A percentile compares a stretch with the other conserved stretches of the same genome.
These are phyloP conservation scores for Drosophila quinaria DNA, from an alignment of 2,888 invertebrate genomes.

Conservation along the genomic window DNA sequence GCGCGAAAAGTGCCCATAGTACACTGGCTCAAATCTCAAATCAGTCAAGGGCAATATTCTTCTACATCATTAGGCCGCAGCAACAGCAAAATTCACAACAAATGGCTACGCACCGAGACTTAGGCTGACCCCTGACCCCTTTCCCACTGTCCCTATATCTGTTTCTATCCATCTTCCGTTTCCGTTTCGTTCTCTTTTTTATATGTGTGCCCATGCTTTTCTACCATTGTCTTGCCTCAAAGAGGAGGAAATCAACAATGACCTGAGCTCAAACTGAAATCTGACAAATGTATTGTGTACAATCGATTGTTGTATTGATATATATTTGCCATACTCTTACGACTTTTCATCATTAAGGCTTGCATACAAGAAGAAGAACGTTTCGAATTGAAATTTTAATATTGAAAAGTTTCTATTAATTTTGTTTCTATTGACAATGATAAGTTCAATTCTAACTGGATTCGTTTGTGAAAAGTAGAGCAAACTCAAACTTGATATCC, in stretches of 20 bases:
- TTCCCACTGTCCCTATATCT: background rate
- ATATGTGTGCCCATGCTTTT: background rate
- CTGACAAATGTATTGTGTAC: background rate
- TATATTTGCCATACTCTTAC: background rate
- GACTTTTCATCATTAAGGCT: background rate
- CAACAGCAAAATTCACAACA: conserved; percentile 26
- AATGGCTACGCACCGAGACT: background rate
- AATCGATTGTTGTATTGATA: background rate
- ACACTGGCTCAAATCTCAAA: conserved; percentile 21
- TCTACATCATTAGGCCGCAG: conserved; percentile 68
- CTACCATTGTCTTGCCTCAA: background rate
- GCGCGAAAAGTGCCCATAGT: background rate
- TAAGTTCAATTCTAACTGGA: background rate
- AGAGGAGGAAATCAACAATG: conserved; percentile 3
- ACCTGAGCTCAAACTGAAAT: conserved; percentile 7
- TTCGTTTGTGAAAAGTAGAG: background rate
- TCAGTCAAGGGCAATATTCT: conserved; percentile 69
- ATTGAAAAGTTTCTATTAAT: background rate
- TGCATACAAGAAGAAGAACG: background rate
- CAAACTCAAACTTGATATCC: no score
- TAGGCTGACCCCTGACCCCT: background rate
- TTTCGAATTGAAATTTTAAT: background rate
- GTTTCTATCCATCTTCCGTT: background rate
- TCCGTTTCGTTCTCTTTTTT: background rate
- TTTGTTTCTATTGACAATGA: no score